Conservation (phyloP, 2,797 vertebrate species). For the Triplophysa yarkandensis region DNA sequence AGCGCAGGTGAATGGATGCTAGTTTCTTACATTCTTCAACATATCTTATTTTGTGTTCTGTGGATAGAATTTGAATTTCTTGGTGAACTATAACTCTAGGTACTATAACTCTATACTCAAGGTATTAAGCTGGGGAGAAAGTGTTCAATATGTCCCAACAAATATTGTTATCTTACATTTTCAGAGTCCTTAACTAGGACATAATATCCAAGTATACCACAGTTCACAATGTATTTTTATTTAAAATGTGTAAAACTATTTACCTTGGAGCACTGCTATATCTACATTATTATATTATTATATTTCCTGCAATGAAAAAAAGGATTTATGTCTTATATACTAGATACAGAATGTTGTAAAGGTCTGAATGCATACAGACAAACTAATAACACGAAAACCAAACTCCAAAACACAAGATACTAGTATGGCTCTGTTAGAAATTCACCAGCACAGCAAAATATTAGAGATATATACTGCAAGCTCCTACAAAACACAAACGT, state of each 20-base stretch:
- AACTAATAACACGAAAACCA: neutral
- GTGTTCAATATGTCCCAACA: neutral
- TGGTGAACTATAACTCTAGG: too few relatives aligned
- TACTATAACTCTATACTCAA: too few relatives aligned
- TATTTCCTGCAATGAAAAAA: slow-evolving; percentile 28
- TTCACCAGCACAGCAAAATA: slow-evolving; percentile 74
- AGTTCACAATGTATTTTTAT: neutral
- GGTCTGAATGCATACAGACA: slow-evolving; percentile 25
- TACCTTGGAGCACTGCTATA: neutral
- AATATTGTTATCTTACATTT: neutral
- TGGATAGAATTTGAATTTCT: neutral
- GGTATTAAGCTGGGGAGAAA: slow-evolving; percentile 7
- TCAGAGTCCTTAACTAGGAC: neutral
- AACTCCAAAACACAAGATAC: slow-evolving; percentile 70
- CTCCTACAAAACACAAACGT: slow-evolving; percentile 49
- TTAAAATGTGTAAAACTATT: neutral
- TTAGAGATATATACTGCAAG: slow-evolving; percentile 72
- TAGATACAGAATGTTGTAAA: neutral
- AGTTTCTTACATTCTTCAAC: too few relatives aligned
- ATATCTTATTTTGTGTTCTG: too few relatives aligned
- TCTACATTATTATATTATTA: neutral
- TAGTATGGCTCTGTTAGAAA: slow-evolving; percentile 62
- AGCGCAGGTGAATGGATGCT: too few relatives aligned
- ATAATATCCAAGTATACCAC: slow-evolving; percentile 36
- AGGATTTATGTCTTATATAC: slow-evolving; percentile 44